A percentile compares a stretch with the other conserved stretches of the same genome.
These are phyloP conservation scores for Lepidurus apus DNA, from an alignment of 1,140 invertebrate genomes.

Conservation along the genomic window DNA sequence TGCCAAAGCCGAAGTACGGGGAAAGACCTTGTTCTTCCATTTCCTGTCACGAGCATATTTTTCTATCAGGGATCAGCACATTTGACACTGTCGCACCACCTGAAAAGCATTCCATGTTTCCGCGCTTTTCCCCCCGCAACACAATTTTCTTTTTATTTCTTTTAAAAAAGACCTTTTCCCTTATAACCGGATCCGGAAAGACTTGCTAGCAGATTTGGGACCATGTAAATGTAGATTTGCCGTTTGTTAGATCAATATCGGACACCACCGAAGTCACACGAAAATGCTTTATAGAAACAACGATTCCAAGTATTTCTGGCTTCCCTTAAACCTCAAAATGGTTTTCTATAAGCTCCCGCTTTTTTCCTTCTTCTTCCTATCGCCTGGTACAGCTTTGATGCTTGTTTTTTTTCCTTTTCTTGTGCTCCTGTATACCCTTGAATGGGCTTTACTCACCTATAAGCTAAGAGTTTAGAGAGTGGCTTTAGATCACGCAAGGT, in stretches of 20 bases:
- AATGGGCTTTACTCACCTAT: not conserved
- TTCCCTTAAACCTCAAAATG: not conserved
- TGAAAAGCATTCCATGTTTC: not conserved
- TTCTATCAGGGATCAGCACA: not conserved
- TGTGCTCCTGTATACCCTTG: not conserved
- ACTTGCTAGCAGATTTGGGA: not conserved
- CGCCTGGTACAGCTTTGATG: not conserved
- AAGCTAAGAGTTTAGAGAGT: constrained; percentile 16
- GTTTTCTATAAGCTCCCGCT: not conserved
- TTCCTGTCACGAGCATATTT: constrained; percentile 21
- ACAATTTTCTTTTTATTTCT: not conserved
- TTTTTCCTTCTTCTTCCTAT: not conserved
- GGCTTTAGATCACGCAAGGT: not conserved
- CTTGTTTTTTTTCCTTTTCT: not conserved
- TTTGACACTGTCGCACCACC: not conserved
- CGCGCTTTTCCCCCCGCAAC: not conserved
- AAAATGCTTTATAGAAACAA: not conserved
- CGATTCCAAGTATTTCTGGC: not conserved
- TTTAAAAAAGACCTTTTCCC: not conserved
- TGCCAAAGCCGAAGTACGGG: not conserved
- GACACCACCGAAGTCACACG: not conserved
- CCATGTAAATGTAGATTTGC: not conserved
- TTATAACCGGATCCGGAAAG: not conserved
- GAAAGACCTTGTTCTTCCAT: not conserved
- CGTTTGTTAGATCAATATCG: constrained; percentile 15